Evolutionary conservation across 2,113 vertebrate genomes (phyloP).

Genomic region (Girardinichthys multiradiatus): DNA sequence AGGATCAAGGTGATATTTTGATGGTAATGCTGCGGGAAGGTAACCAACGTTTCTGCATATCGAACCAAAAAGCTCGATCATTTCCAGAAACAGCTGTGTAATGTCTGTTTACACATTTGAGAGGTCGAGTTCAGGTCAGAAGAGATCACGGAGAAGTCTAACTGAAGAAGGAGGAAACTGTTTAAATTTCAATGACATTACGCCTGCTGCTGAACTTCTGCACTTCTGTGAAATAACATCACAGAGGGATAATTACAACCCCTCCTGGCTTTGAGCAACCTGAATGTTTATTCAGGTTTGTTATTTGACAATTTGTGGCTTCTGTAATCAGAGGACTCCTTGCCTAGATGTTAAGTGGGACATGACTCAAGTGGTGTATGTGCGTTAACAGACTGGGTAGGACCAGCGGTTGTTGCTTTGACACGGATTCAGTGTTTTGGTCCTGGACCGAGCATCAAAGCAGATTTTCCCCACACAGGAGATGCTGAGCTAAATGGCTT

Average conservation of each 20-base stretch:
- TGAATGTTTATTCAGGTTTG: conserved; percentile 56
- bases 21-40: background rate
- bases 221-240: conserved; percentile 46
- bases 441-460: conserved; percentile 54
- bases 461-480: conserved; percentile 62
- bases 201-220: conserved; percentile 25
- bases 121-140: conserved; percentile 5
- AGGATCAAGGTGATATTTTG: background rate
- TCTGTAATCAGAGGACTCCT: conserved; percentile 52
- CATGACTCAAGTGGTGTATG: conserved; percentile 54
- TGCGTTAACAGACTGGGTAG: conserved; percentile 51
- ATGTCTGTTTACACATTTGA: background rate
- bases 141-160: conserved; percentile 12
- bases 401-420: conserved; percentile 22
- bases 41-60: background rate
- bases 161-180: background rate
- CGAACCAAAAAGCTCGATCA: background rate
- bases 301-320: conserved; percentile 66
- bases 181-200: conserved; percentile 22
- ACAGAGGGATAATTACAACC: conserved; percentile 38
- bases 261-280: conserved; percentile 40
- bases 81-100: background rate
- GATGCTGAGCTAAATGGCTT: conserved; percentile 59
- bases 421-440: conserved; percentile 45
- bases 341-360: conserved; percentile 50